Evolutionary conservation across 1,140 invertebrate species (phyloP), one percentile per base, ranked within the genome.

Genomic region (Magallana angulata): DNA sequence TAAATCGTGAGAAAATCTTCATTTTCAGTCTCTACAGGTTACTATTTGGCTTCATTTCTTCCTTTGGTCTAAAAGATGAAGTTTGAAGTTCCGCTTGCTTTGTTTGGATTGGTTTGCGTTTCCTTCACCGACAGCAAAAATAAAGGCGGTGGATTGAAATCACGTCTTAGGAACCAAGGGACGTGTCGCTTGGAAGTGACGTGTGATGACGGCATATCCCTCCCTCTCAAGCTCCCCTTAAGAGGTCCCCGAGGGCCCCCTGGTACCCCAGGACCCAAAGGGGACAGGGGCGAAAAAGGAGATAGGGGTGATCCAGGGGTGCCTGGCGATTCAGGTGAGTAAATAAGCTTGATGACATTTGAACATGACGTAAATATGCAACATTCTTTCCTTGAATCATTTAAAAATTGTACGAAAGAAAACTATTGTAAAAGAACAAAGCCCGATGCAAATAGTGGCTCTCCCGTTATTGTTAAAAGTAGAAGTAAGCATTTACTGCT

Each of bases 221-320:
- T 90, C 7, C 91, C 92, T 11, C 86, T 93, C 11, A 90, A 86
- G 58, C 89, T 93, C 16, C 92, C 92, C 12, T 91, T 92, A 62
- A 87, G 89, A 85, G 92, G 92, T 14, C 92, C 92, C 0, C 83
- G 91, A 57, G 92, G 92, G 11, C 92, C 90, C 3, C 89, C 90
- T 1, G 92, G 92, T 71, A 57, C 60, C 14, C 82, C 86, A 36
- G 92, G 92, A 68, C 82, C 82, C 11, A 91, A 90, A 80, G 92
- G 92, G 57, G 89, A 91, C 8, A 62, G 85, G 14, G 92, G 92
- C 36, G 84, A 89, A 60, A 90, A 89, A 36, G 92, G 92, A 56
- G 68, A 82, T 7, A 91, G 91, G 18, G 92, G 92, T 84, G 48
- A 91, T 62, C 92, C 92, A 30, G 92, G 92, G 62, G 57, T 92